Evolutionary conservation across 1,140 invertebrate species (phyloP), one percentile per base, ranked within the genome.

Genomic region (Tyrophagus putrescentiae): DNA sequence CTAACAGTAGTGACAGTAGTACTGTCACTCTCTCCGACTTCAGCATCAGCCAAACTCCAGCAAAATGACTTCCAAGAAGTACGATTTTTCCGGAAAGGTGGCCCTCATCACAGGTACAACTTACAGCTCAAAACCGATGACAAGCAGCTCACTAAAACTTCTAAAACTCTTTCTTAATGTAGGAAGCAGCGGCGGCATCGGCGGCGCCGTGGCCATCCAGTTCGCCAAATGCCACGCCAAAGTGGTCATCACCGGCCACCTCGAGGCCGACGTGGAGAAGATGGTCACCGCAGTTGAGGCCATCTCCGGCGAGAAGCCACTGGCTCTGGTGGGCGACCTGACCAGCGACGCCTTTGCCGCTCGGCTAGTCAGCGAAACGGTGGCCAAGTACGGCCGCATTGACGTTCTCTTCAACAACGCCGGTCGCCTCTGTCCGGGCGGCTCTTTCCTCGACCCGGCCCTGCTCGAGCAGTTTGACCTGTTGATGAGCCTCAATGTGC

Each of bases 111-210:
- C 58, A 16, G 58, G 53, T 48, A 27, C 44, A 6, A 48, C 23
- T n/a, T 7, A n/a, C n/a, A n/a, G n/a, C n/a, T n/a, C n/a, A n/a
- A n/a, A n/a, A n/a, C n/a, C n/a, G n/a, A n/a, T n/a, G n/a, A n/a
- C n/a, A n/a, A n/a, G n/a, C n/a, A n/a, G n/a, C n/a, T n/a, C n/a
- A n/a, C n/a, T n/a, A n/a, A n/a, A n/a, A n/a, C n/a, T n/a, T n/a
- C n/a, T n/a, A n/a, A n/a, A n/a, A n/a, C n/a, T n/a, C n/a, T n/a
- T n/a, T n/a, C n/a, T n/a, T n/a, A 39, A 39, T n/a, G 23, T 13
- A 48, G 44, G 56, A 4, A 85, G 85, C 1, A 86, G 84, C 71
- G 86, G 84, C 25, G 87, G 87, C 1, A 90, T 91, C 64, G 87
- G 86, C 57, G 80, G 80, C 36, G 82, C 80, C 13, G 83, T 84